Conservation (phyloP, 1,140 invertebrate genomes). For the Heliconius hermathena region DNA sequence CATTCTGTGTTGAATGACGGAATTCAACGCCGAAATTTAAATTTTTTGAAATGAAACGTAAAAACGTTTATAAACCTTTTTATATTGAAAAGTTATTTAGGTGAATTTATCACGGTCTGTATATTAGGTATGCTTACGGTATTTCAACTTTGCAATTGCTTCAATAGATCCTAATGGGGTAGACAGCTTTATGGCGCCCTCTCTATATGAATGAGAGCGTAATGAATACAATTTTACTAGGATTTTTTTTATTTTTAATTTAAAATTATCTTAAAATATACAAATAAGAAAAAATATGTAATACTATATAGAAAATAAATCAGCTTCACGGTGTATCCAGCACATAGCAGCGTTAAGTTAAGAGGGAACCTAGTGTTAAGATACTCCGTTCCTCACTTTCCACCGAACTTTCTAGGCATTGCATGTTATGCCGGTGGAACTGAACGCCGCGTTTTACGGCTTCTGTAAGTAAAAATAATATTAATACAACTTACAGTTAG, state of each 20-base stretch:
- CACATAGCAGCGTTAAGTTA: too few species aligned
- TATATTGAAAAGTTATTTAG: slow-evolving; percentile 2
- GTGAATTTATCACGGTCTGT: slow-evolving; percentile 5
- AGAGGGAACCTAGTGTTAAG: too few species aligned
- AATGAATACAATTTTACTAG: background rate
- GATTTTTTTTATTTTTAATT: background rate
- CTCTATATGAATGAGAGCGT: background rate
- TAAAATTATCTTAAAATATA: too few species aligned
- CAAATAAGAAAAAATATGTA: too few species aligned
- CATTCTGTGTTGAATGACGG: too few species aligned
- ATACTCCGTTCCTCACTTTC: too few species aligned
- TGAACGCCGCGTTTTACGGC: too few species aligned
- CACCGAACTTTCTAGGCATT: too few species aligned
- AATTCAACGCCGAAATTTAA: too few species aligned
- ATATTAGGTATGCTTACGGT: slow-evolving; percentile 30
- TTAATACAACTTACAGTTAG: background rate
- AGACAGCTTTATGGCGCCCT: slow-evolving; percentile 56
- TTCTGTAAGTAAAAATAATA: background rate
- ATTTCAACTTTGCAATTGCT: slow-evolving; percentile 56
- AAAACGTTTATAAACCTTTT: background rate
- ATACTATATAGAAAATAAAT: too few species aligned
- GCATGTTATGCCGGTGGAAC: too few species aligned
- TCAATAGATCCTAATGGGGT: slow-evolving; percentile 66
- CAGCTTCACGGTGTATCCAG: too few species aligned
- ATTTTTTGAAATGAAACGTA: background rate